Evolutionary conservation across 2,888 invertebrate species (phyloP).

Genomic region (Scaptomyza flava): DNA sequence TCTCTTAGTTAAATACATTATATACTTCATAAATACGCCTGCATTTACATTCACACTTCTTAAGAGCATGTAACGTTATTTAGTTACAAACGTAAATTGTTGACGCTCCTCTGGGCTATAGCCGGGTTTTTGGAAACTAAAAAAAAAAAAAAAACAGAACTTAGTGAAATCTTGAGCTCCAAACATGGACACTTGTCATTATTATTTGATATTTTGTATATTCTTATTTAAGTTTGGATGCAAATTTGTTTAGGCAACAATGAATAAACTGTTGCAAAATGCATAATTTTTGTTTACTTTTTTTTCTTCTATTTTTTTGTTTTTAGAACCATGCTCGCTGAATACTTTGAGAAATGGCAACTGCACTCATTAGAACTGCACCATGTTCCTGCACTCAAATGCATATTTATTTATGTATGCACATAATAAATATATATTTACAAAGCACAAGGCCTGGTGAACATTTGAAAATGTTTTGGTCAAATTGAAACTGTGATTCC

Average conservation of each 20-base stretch:
- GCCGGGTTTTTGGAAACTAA: slow-evolving; percentile 61
- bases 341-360: slow-evolving; percentile 22
- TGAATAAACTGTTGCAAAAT: slow-evolving; percentile 73
- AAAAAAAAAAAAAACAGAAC: slow-evolving; percentile 20
- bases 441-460: slow-evolving; percentile 52
- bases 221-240: slow-evolving; percentile 64
- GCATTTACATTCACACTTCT: slow-evolving; percentile 63
- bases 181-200: slow-evolving; percentile 52
- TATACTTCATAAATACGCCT: slow-evolving; percentile 54
- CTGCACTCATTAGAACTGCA: slow-evolving; percentile 70
- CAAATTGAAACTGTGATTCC: slow-evolving; percentile 30
- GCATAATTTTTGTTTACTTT: slow-evolving; percentile 30
- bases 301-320: slow-evolving; percentile 12
- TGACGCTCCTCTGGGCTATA: slow-evolving; percentile 49
- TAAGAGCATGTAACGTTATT: slow-evolving; percentile 50
- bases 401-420: slow-evolving; percentile 56
- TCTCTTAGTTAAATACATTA: slow-evolving; percentile 61
- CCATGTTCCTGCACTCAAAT: slow-evolving; percentile 69
- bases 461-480: slow-evolving; percentile 39
- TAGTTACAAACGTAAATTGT: slow-evolving; percentile 54
- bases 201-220: slow-evolving; percentile 69
- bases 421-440: slow-evolving; percentile 47
- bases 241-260: slow-evolving; percentile 65
- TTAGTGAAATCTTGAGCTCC: slow-evolving; percentile 59
- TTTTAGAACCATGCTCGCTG: slow-evolving; percentile 45